phyloP scores from a whole-genome alignment of 2,113 vertebrate genomes.

The Polypterus bichir region DNA sequence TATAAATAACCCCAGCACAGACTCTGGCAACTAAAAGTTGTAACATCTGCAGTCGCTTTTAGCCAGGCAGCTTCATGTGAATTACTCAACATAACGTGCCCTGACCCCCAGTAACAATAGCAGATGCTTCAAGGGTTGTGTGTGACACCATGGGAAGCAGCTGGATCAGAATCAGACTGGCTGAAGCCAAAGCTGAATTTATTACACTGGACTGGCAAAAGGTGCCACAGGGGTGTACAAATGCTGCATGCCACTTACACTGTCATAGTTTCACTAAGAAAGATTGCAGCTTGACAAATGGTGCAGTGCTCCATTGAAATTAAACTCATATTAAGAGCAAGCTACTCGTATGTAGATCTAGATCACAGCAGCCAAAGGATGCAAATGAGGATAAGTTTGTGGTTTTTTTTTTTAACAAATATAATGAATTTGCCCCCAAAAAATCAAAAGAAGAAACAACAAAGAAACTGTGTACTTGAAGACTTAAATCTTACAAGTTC shows the following conservation, averaged over 20 bases:
- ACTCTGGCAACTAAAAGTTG: slow-evolving; percentile 22
- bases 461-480: slow-evolving; percentile 85
- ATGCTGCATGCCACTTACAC: slow-evolving; percentile 32
- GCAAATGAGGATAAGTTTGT: slow-evolving; percentile 31
- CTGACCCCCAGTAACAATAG: slow-evolving; percentile 62
- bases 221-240: slow-evolving; percentile 38
- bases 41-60: slow-evolving; percentile 70
- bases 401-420: slow-evolving; percentile 24
- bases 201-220: slow-evolving; percentile 33
- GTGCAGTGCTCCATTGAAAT: slow-evolving; percentile 26
- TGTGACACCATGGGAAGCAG: slow-evolving; percentile 55
- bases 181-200: slow-evolving; percentile 45
- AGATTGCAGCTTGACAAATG: slow-evolving; percentile 35
- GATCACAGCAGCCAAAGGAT: slow-evolving; percentile 27
- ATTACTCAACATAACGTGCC: slow-evolving; percentile 73
- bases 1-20: too few relatives aligned
- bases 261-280: slow-evolving; percentile 42
- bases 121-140: slow-evolving; percentile 58
- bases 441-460: slow-evolving; percentile 65
- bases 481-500: slow-evolving; percentile 98
- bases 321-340: slow-evolving; percentile 33
- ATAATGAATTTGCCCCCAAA: slow-evolving; percentile 37
- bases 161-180: slow-evolving; percentile 43
- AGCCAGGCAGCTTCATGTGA: slow-evolving; percentile 62
- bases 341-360: slow-evolving; percentile 8